Percentiles rank a stretch among this genome's conserved stretches.
Conservation (phyloP, 1,140 invertebrate species). For the Bombus pascuorum region DNA sequence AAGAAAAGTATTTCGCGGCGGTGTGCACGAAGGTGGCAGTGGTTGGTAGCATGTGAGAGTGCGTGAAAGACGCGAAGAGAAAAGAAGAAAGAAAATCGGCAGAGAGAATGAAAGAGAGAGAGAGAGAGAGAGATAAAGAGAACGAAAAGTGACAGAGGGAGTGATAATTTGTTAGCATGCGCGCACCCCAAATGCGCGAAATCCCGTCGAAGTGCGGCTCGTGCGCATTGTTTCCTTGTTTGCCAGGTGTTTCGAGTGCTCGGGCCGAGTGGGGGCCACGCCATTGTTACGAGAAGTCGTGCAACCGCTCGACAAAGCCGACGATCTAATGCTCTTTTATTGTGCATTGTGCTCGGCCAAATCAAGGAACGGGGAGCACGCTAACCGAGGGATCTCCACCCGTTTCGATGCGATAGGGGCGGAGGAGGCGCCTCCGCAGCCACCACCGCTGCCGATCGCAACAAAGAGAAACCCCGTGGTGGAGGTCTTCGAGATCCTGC, state of each 20-base stretch:
- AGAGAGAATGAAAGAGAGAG: neutral
- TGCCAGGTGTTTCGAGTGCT: conserved; percentile 82
- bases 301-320: conserved; percentile 79
- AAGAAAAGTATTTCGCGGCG: too few relatives aligned
- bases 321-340: conserved; percentile 83
- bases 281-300: conserved; percentile 80
- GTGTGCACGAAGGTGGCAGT: too few relatives aligned
- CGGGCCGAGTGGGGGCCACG: conserved; percentile 73
- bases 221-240: conserved; percentile 81
- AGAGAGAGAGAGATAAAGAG: conserved; percentile 39
- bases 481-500: conserved; percentile 2
- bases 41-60: too few relatives aligned
- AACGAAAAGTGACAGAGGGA: conserved; percentile 52
- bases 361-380: conserved; percentile 65
- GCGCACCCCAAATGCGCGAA: conserved; percentile 79
- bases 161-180: conserved; percentile 79
- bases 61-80: conserved; percentile 1
- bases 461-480: neutral
- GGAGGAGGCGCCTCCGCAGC: conserved; percentile 41
- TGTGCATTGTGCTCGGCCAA: conserved; percentile 79
- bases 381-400: conserved; percentile 51
- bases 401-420: conserved; percentile 40
- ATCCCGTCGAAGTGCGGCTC: conserved; percentile 76
- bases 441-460: conserved; percentile 22
- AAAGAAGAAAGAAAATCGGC: neutral